A percentile compares a stretch with the other conserved stretches of the same genome.
phyloP scores from a whole-genome alignment of 1,140 invertebrate genomes.

The Drosophila subobscura region DNA sequence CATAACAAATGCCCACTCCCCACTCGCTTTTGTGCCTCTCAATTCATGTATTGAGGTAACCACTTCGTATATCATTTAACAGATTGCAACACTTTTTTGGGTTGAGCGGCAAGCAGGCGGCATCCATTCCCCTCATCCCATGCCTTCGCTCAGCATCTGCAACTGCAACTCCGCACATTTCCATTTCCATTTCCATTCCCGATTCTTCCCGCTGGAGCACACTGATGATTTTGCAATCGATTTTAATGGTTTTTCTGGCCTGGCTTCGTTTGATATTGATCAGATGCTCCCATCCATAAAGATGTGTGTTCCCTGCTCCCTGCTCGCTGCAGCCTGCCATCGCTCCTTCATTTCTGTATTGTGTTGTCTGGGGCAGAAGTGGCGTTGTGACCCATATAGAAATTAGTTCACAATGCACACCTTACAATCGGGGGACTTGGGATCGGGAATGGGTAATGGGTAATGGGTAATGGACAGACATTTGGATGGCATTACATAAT shows the following conservation, averaged over 20 bases:
- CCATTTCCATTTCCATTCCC: constrained; percentile 14
- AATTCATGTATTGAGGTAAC: constrained; percentile 1
- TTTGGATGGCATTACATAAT: constrained; percentile 57
- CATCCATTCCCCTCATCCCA: background rate
- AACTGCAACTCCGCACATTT: constrained; percentile 3
- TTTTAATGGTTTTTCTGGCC: constrained; percentile 46
- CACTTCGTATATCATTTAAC: constrained; percentile 14
- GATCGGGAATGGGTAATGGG: constrained; percentile 7
- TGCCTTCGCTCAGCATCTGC: constrained; percentile 9
- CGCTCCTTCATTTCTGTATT: no score
- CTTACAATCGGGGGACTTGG: constrained; percentile 22
- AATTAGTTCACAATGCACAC: constrained; percentile 56
- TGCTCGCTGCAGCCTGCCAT: no score
- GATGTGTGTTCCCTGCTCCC: constrained; percentile 1
- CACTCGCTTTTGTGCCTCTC: background rate
- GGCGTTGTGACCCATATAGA: constrained; percentile 48
- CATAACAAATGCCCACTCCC: background rate
- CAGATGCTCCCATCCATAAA: constrained; percentile 54
- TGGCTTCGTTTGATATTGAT: constrained; percentile 55
- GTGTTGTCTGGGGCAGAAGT: background rate
- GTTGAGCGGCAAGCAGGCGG: constrained; percentile 16
- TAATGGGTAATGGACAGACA: constrained; percentile 14
- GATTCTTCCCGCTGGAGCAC: constrained; percentile 15
- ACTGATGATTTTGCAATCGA: constrained; percentile 47
- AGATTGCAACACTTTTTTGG: constrained; percentile 29